Evolutionary conservation across 2,113 vertebrate species (phyloP).

Genomic region (Sula dactylatra): DNA sequence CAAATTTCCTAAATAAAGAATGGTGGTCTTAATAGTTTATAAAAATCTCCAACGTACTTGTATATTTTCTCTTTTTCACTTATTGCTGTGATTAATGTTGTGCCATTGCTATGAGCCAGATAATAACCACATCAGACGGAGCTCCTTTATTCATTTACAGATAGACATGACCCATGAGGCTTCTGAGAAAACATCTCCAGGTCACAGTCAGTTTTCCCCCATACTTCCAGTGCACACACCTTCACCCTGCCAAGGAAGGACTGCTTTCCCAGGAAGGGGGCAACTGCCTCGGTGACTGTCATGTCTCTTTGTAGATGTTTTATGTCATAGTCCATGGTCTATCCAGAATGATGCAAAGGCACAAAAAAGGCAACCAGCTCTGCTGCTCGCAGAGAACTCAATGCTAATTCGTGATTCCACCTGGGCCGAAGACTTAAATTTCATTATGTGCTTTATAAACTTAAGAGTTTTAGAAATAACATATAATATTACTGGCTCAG

Average conservation of each 20-base stretch:
- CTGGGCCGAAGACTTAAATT: conserved; percentile 69
- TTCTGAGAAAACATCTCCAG: conserved; percentile 15
- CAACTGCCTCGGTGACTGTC: neutral
- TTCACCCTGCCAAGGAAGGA: neutral
- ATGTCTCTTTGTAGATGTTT: conserved; percentile 27
- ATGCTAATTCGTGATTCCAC: conserved; percentile 59
- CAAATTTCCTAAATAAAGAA: neutral
- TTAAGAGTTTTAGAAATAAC: conserved; percentile 64
- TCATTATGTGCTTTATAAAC: conserved; percentile 74
- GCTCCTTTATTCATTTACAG: conserved; percentile 21
- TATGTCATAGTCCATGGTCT: neutral
- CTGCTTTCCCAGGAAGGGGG: neutral
- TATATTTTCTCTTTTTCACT: neutral
- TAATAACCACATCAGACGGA: conserved; percentile 10
- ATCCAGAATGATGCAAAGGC: conserved; percentile 31
- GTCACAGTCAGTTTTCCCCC: neutral
- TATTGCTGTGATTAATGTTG: neutral
- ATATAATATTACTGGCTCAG: conserved; percentile 62
- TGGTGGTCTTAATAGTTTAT: neutral
- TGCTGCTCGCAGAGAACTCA: conserved; percentile 36
- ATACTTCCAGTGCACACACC: neutral
- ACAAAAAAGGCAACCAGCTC: neutral
- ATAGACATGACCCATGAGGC: neutral
- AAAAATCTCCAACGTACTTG: neutral
- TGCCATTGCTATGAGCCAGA: neutral